Evolutionary conservation across 2,797 vertebrate genomes (phyloP), one percentile per base, ranked within the genome.

Genomic region (Zenarchopterus dispar): DNA sequence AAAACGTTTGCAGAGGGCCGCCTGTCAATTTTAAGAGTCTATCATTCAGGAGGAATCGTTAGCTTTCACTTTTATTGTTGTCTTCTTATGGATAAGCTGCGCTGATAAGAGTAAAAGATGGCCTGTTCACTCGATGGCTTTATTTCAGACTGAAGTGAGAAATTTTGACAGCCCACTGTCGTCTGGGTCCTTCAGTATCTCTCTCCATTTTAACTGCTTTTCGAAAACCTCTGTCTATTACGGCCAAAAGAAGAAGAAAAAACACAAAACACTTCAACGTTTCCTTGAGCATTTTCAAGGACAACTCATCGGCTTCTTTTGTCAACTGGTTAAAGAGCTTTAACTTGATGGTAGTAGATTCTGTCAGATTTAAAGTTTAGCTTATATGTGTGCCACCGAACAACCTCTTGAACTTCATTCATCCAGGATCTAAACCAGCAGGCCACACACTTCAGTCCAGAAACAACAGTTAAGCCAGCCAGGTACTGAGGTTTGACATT

Each of bases 11-110:
- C 21, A 0, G 3, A 67, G 42, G 52, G 54, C 56, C 18, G 66
- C 44, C 56, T 65, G 22, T 75, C 23, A 8, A 54, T 67, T 71
- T 56, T 52, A 71, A 67, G 66, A 56, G 56, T 57, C 67, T 75
- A 62, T 73, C 78, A 73, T 75, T 77, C 54, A 70, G 77, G 46
- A 42, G 70, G 57, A 78, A 80, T 53, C 66, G 69, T 56, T 59
- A 23, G 61, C 51, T 73, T 41, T 77, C 44, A 47, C 57, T 67
- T 66, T 73, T 69, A 68, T 59, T 11, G 31, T 51, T 7, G 60
- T 67, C 41, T 68, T 82, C 67, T 80, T 56, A 76, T 63, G 73
- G 72, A 82, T 64, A 60, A 80, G 68, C 60, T 15, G 48, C 7
- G 50, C 51, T 0, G 23, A 68, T 66, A 70, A 50, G 51, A 63